phyloP scores from a whole-genome alignment of 2,113 vertebrate genomes.

The Campylomormyrus tamandua region DNA sequence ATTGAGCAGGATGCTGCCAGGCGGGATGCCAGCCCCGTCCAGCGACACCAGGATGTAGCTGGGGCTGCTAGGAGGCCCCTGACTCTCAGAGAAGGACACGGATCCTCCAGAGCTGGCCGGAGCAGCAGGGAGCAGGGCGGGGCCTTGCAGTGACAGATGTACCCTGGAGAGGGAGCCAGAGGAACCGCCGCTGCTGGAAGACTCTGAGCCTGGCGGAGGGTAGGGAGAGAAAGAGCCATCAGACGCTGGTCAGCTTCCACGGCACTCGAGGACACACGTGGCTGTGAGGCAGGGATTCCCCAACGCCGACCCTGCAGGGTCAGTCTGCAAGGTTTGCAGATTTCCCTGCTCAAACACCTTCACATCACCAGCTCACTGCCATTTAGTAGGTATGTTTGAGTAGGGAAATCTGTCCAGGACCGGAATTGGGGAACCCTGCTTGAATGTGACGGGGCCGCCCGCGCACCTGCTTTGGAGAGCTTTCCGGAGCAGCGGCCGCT shows the following conservation, averaged over 20 bases:
- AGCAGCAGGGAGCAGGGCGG: constrained; percentile 49
- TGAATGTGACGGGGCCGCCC: background rate
- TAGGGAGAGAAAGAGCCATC: background rate
- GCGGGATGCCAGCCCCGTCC: constrained; percentile 83
- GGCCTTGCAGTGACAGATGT: constrained; percentile 68
- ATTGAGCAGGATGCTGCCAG: constrained; percentile 89
- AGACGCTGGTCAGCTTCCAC: background rate
- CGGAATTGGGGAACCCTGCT: background rate
- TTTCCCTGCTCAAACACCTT: background rate
- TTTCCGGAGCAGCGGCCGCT: constrained; percentile 70
- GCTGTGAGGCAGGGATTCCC: background rate
- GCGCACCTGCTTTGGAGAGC: constrained; percentile 71
- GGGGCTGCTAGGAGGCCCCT: constrained; percentile 59
- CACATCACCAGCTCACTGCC: background rate
- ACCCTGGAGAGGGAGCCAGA: constrained; percentile 69
- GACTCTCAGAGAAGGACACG: constrained; percentile 58
- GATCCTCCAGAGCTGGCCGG: constrained; percentile 49
- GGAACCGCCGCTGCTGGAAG: constrained; percentile 70
- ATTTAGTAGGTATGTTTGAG: background rate
- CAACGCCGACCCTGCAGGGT: background rate
- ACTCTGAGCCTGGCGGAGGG: constrained; percentile 57
- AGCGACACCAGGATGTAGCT: constrained; percentile 76
- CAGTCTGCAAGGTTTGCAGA: background rate
- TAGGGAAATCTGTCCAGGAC: background rate
- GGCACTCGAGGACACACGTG: background rate